Percentiles rank a stretch among this genome's conserved stretches.
Conservation (phyloP, 2,113 vertebrate genomes). For the Psophia crepitans region DNA sequence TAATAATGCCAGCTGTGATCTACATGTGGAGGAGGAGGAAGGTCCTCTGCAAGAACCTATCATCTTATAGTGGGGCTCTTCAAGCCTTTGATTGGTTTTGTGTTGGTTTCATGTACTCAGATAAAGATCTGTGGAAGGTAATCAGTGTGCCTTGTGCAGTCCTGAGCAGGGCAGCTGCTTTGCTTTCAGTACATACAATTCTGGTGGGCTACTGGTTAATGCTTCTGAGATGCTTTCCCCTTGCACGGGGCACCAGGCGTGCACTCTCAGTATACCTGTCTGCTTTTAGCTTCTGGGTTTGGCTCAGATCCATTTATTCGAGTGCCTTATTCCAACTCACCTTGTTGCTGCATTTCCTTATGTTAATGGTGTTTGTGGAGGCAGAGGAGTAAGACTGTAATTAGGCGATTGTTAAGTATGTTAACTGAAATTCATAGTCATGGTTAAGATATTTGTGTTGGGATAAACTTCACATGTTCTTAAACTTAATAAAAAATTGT, state of each 20-base stretch:
- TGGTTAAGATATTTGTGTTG: not conserved
- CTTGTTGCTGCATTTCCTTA: not conserved
- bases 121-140: not conserved
- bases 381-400: not conserved
- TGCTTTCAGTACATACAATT: not conserved
- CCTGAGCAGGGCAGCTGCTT: not conserved
- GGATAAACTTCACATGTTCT: not conserved
- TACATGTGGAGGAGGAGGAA: not conserved
- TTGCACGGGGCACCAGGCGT: fast-evolving
- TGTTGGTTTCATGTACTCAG: not conserved
- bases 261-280: not conserved
- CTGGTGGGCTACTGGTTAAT: not conserved
- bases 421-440: not conserved
- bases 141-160: not conserved
- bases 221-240: not conserved
- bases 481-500: not conserved
- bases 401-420: not conserved
- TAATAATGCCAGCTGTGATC: not conserved
- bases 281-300: not conserved
- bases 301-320: not conserved
- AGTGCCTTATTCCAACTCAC: not conserved
- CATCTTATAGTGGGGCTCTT: not conserved
- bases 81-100: not conserved
- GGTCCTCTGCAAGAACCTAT: not conserved
- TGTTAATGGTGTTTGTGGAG: not conserved